Evolutionary conservation across 1,140 invertebrate genomes (phyloP), one percentile per base, ranked within the genome.

Genomic region (Aphaenogaster rudis): DNA sequence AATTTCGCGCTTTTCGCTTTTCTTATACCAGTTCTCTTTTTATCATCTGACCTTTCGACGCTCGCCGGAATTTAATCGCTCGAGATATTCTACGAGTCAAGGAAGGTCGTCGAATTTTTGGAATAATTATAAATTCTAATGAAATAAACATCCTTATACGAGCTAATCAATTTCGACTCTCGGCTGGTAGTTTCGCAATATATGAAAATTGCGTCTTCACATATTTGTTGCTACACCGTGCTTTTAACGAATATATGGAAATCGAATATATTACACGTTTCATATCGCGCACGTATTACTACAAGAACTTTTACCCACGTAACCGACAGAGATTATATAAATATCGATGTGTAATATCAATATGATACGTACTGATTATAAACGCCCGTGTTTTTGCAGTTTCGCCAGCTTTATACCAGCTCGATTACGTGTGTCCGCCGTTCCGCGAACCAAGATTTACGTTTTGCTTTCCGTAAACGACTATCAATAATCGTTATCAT

Each of bases 261-360:
- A 78, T 63, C 5, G 1, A 28, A 28, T 28, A 28, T 42, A 61
- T 61, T 61, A 42, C n/a, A 45, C 39, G 59, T 78, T 63, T 63
- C n/a, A 63, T 61, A 15, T 45, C n/a, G 8, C 8, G 15, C 3
- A 17, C 1, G 17, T 36, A 79, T 57, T 17, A 36, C 3, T 48
- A 15, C 42, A 17, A 36, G 33, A 64, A 50, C 15, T 66, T 76
- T 63, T 50, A 76, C n/a, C 21, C 80, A 48, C 42, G 28, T 76
- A 84, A 76, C 42, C 28, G 13, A 28, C 8, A 3, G 45, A 13
- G 28, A 74, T 82, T 82, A 82, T 61, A 74, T 74, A 82, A 82
- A 74, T 82, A 63, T 48, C 33, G n/a, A 63, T 80, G 33, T 61
- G 36, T 61, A 61, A 82, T 74, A 84, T 61, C 33, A 33, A 76